Evolutionary conservation across 2,888 invertebrate species (phyloP).

Genomic region (Plebejus anna): DNA sequence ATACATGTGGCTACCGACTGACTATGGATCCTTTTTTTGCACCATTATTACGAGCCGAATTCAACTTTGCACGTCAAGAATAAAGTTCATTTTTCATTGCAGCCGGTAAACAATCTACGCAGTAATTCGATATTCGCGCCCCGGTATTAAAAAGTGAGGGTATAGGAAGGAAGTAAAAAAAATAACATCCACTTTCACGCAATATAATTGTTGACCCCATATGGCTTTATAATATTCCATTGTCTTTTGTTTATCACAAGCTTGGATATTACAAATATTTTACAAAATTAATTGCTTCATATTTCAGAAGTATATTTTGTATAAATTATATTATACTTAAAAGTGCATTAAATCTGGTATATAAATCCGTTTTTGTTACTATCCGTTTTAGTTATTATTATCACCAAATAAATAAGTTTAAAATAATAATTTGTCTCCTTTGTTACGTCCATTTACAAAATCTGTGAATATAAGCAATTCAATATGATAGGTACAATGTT

Average conservation of each 20-base stretch:
- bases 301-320: background rate
- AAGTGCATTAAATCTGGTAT: background rate
- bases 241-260: background rate
- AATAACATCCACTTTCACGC: conserved; percentile 68
- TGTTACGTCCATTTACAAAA: background rate
- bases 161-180: conserved; percentile 78
- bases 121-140: conserved; percentile 75
- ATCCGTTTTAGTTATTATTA: too few species aligned
- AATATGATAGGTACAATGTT: background rate
- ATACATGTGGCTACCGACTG: conserved; percentile 77
- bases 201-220: conserved; percentile 60
- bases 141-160: conserved; percentile 70
- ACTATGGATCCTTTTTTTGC: conserved; percentile 47
- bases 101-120: conserved; percentile 40
- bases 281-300: too few species aligned
- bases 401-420: too few species aligned
- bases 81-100: conserved; percentile 40
- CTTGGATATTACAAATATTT: too few species aligned
- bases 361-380: too few species aligned
- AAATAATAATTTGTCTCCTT: background rate
- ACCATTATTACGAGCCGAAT: conserved; percentile 35
- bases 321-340: background rate
- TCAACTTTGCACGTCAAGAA: conserved; percentile 38
- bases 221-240: conserved; percentile 43
- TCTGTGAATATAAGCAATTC: background rate